phyloP scores from a whole-genome alignment of 2,888 invertebrate species.

The Limnephilus lunatus region DNA sequence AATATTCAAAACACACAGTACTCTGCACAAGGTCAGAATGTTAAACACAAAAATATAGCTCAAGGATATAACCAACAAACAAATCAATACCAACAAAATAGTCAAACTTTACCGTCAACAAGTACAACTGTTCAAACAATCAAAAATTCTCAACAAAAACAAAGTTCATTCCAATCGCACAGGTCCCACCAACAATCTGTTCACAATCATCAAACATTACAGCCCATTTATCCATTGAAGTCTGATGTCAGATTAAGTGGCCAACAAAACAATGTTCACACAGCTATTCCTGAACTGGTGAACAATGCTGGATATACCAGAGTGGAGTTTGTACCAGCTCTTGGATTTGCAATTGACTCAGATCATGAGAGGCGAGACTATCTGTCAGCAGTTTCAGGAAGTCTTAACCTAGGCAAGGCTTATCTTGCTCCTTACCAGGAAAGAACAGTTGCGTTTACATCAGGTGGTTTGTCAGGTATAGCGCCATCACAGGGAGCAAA shows the following conservation, averaged over 20 bases:
- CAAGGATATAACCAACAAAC: not conserved
- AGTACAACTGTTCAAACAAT: conserved; percentile 4
- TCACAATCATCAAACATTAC: conserved; percentile 58
- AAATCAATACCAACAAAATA: conserved; percentile 2
- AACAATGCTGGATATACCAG: conserved; percentile 49
- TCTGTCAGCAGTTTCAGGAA: conserved; percentile 69
- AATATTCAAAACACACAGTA: conserved; percentile 12
- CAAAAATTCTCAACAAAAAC: conserved; percentile 34
- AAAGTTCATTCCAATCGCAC: not conserved
- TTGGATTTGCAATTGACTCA: conserved; percentile 70
- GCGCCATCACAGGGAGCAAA: not conserved
- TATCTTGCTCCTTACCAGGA: conserved; percentile 59
- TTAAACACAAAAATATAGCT: not conserved
- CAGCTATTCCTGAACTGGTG: conserved; percentile 50
- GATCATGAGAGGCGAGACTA: conserved; percentile 70
- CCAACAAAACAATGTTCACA: conserved; percentile 22
- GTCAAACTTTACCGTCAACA: not conserved
- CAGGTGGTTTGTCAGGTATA: not conserved
- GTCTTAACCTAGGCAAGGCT: conserved; percentile 63
- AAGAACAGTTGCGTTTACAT: conserved; percentile 5
- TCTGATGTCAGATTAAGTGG: conserved; percentile 52
- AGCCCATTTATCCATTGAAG: not conserved
- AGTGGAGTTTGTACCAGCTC: conserved; percentile 71
- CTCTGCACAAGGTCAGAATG: not conserved
- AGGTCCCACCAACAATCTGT: not conserved